Base-by-base conservation (phyloP, 2,113 vertebrate genomes). In the Rhegmatorhina hoffmannsi region DNA sequence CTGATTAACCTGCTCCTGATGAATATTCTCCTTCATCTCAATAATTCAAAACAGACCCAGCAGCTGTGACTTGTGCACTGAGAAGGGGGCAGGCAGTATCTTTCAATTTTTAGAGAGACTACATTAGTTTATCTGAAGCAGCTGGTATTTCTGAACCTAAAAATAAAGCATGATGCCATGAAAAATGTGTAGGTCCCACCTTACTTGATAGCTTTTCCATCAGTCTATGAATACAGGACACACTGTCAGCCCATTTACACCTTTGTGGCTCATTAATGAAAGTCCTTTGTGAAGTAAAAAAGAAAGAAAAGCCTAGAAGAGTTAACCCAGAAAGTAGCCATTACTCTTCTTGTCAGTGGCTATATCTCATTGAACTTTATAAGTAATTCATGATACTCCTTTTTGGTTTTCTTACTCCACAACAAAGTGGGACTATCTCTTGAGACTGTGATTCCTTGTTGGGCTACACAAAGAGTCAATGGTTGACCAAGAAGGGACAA, bases 381-480 rank as follows among this genome's bases (percentile, higher is more conserved):
- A 86, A 95, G 95, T 91, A 93, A 94, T 96, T 97, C 17, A 89
- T 89, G 60, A 84, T 75, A 73, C 43, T 79, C 14, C 6, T 77
- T 92, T 55, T 20, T 46, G 63, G 44, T 81, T 55, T 68, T 53
- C 58, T 72, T 85, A 81, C 75, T 79, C n/a, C 38, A 76, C 56
- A 72, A 53, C 43, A 70, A 18, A 88, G 87, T 86, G 52, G 52
- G 33, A 84, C 83, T 81, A 47, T 91, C 91, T 73, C 49, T 29
- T 55, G 88, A 95, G 66, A 94, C 82, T 95, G 89, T 53, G 76
- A 96, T 93, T 95, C 92, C 92, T 96, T 97, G 85, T 79, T 83
- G 79, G 55, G 34, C 81, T 94, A 95, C 92, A 95, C 92, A 94
- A 95, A 91, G 84, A 91, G 55, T 93, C 95, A 84, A 31, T 96